A percentile compares a stretch with the other conserved stretches of the same genome.
These are phyloP conservation scores for Gymnogyps californianus DNA, from an alignment of 2,113 vertebrate genomes.

Conservation along the genomic window DNA sequence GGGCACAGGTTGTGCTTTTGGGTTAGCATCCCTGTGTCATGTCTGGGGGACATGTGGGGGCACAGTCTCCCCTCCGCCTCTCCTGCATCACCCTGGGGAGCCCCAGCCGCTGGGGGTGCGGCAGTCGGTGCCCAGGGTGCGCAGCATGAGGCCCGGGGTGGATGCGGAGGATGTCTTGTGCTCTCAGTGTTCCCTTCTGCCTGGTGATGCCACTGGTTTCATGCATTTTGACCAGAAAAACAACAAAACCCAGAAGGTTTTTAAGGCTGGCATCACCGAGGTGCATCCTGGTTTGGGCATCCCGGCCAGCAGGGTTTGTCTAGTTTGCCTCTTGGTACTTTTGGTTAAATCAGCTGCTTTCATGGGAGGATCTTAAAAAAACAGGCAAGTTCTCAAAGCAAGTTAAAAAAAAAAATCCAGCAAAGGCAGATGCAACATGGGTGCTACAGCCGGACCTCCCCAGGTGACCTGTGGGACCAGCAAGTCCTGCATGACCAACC, in stretches of 20 bases:
- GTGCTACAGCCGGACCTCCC: neutral
- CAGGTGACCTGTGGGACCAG: neutral
- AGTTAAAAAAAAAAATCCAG: neutral
- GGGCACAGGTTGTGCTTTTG: neutral
- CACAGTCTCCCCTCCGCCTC: rapidly evolving
- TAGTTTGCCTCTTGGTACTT: neutral
- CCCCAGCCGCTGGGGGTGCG: neutral
- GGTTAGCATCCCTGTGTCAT: neutral
- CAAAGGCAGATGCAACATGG: neutral
- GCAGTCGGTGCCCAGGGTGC: rapidly evolving
- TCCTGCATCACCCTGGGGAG: neutral
- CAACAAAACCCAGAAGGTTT: neutral
- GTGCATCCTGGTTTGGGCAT: neutral
- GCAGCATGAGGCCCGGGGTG: rapidly evolving
- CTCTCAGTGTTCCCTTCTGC: neutral
- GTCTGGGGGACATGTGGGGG: neutral
- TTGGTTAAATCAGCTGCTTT: neutral
- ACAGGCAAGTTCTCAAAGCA: neutral
- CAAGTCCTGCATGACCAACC: neutral
- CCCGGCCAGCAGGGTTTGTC: neutral
- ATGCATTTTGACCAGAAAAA: neutral
- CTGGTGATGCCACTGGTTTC: neutral
- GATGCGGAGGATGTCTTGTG: neutral
- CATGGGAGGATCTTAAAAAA: neutral
- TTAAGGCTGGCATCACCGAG: neutral